Evolutionary conservation across 2,113 vertebrate species (phyloP), one percentile per base, ranked within the genome.

Genomic region (Centrocercus urophasianus): DNA sequence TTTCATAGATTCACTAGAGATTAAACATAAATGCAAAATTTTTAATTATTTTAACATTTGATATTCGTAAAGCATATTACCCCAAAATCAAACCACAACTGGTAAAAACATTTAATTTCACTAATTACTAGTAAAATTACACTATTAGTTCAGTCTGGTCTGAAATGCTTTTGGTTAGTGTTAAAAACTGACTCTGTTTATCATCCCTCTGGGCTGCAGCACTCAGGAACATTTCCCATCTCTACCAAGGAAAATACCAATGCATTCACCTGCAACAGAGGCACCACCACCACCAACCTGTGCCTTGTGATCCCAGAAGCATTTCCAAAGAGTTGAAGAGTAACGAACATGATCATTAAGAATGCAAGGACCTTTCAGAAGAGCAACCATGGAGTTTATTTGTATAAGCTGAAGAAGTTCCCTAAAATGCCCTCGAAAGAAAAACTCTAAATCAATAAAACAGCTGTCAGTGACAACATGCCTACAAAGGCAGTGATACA

Each of bases 21-120:
- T 89, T 85, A 67, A 93, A 79, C 67, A 82, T 12, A 85, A 93
- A 91, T 30, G n/a, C 78, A 72, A 77, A 71, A 78, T 74, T 70
- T 87, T 91, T 89, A 93, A 87, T 94, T 94, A 72, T 91, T 95
- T 84, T 67, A 93, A 82, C 95, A 85, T 94, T 92, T 95, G 94
- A 95, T 91, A 95, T 94, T 94, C 91, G 82, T 94, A 88, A 91
- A 84, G 94, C 52, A 82, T 94, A 91, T 91, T 54, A 79, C 81
- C 84, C 74, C 70, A 22, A 60, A 91, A 89, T 67, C 92, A 93
- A 94, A 36, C 92, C 82, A 74, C 38, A 85, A 59, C 74, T 66
- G 85, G 85, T 82, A 71, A 93, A 94, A 96, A 94, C n/a, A 77
- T 93, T 94, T 96, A 95, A 95, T 96, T 95, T 84, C 88, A 36